phyloP scores from a whole-genome alignment of 2,888 invertebrate species.

The Aethes cnicana region DNA sequence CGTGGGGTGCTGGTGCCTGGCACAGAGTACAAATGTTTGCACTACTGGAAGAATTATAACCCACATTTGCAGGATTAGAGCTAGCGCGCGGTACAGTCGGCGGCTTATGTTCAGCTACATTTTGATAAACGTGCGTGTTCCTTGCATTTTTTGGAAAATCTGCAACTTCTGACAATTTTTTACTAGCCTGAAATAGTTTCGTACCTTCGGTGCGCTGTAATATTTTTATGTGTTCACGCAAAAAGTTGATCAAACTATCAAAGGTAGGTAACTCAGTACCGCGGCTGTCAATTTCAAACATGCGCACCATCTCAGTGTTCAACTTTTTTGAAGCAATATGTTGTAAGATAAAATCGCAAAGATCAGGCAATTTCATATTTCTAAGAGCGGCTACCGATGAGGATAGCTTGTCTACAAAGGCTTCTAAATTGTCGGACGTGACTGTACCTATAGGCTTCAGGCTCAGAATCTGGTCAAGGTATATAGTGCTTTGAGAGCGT shows the following conservation, averaged over 20 bases:
- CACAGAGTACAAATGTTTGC: background rate
- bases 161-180: no score
- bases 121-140: background rate
- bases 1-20: background rate
- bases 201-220: conserved; percentile 21
- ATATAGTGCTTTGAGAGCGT: conserved; percentile 21
- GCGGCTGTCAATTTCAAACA: conserved; percentile 24
- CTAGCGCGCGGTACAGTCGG: no score
- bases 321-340: conserved; percentile 30
- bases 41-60: no score
- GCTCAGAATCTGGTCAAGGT: conserved; percentile 27
- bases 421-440: conserved; percentile 11
- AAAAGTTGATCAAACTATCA: conserved; percentile 10
- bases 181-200: no score
- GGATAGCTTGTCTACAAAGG: conserved; percentile 22
- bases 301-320: conserved; percentile 22
- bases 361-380: conserved; percentile 24
- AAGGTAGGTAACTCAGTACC: conserved; percentile 7
- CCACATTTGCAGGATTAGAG: no score
- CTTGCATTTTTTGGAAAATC: no score
- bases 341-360: conserved; percentile 28
- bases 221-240: conserved; percentile 19
- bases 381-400: conserved; percentile 15
- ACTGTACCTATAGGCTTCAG: conserved; percentile 9
- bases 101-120: background rate